Evolutionary conservation across 2,888 invertebrate species (phyloP).

Genomic region (Agrochola lota): DNA sequence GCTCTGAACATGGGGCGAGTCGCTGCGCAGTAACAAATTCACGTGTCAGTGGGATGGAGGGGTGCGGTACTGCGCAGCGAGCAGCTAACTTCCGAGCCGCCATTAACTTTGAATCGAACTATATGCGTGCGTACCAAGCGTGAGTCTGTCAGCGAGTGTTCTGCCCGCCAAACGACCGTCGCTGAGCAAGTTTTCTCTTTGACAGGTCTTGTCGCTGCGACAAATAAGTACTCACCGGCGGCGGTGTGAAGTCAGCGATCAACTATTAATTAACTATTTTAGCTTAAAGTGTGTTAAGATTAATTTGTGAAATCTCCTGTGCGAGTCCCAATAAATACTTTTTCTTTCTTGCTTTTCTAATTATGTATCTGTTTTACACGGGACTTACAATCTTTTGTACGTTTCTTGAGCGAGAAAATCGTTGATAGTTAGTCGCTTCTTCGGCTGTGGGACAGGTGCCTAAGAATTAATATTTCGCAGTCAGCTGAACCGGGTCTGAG

Average conservation of each 20-base stretch:
- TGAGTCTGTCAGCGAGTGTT: neutral
- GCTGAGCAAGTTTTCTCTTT: neutral
- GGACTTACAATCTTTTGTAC: neutral
- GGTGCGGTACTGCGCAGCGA: no score
- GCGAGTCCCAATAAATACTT: no score
- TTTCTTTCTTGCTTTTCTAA: no score
- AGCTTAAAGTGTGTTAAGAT: no score
- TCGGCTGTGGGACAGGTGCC: neutral
- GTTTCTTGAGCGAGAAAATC: neutral
- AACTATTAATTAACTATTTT: neutral
- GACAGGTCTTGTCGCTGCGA: neutral
- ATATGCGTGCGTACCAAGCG: no score
- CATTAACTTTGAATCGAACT: no score
- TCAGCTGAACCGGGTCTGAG: constrained; percentile 4
- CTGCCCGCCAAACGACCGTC: neutral
- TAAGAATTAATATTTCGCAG: constrained; percentile 2
- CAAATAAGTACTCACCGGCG: neutral
- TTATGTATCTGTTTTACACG: neutral
- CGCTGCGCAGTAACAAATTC: no score
- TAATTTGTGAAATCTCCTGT: no score
- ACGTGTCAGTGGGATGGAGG: no score
- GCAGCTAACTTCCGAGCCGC: no score
- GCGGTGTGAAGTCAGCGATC: neutral
- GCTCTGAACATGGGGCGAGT: no score
- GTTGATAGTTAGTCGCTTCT: neutral